A percentile compares a stretch with the other conserved stretches of the same genome.
These are phyloP conservation scores for Tethya wilhelma DNA, from an alignment of 37 sponge, comb jelly and placozoan genomes.

Conservation along the genomic window DNA sequence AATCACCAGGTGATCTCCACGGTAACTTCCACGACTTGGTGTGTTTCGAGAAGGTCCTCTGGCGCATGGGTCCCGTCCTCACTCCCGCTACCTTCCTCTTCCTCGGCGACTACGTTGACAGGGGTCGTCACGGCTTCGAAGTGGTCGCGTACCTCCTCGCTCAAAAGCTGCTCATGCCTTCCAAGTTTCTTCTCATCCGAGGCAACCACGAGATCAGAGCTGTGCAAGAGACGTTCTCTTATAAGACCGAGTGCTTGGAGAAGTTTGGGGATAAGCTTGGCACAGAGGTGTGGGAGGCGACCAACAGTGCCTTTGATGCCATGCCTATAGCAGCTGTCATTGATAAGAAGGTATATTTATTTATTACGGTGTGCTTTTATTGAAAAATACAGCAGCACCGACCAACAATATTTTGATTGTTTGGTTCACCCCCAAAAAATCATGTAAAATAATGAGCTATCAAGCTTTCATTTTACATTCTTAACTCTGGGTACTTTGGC, in stretches of 20 bases:
- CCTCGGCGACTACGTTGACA: slow-evolving; percentile 96
- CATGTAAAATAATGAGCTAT: too few relatives aligned
- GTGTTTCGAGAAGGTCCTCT: slow-evolving; percentile 95
- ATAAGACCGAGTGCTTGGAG: slow-evolving; percentile 88
- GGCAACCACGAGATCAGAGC: slow-evolving; percentile 94
- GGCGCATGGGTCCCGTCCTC: slow-evolving; percentile 92
- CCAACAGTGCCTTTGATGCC: slow-evolving; percentile 86
- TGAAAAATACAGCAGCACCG: too few relatives aligned
- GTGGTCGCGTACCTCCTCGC: slow-evolving; percentile 94
- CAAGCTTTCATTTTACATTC: too few relatives aligned
- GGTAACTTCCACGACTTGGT: slow-evolving; percentile 95
- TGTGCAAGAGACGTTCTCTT: slow-evolving; percentile 85
- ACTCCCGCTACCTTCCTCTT: slow-evolving; percentile 94
- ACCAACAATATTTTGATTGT: too few relatives aligned
- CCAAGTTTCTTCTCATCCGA: slow-evolving; percentile 87
- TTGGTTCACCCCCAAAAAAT: too few relatives aligned
- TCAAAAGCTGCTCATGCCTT: slow-evolving; percentile 90
- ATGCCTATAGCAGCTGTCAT: slow-evolving; percentile 94
- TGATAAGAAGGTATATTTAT: slow-evolving; percentile 76
- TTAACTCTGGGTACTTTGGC: background rate
- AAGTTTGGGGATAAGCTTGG: slow-evolving; percentile 90
- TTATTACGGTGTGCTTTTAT: too few relatives aligned
- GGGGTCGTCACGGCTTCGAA: slow-evolving; percentile 92
- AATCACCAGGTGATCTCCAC: slow-evolving; percentile 83
- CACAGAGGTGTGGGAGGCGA: slow-evolving; percentile 89